Evolutionary conservation across 2,797 vertebrate species (phyloP), one percentile per base, ranked within the genome.

Genomic region (Cossypha niveicapilla): DNA sequence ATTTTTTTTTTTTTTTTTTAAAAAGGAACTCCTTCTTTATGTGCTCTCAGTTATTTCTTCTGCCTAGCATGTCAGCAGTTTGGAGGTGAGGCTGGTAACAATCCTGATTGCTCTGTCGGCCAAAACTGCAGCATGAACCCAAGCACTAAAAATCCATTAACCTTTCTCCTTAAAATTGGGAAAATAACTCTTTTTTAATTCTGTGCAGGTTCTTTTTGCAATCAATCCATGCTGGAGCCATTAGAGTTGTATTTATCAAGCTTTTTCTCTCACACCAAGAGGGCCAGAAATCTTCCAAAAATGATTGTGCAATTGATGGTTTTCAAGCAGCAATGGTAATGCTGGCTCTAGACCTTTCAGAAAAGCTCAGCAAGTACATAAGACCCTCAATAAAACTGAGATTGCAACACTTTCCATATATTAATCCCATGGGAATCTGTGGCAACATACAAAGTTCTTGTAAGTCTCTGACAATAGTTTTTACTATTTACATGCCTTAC

Each of bases 91-190:
- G 45, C n/a, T 34, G 15, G 53, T 61, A 91, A 92, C 30, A 2
- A 89, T 11, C 30, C 72, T 51, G 68, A 72, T 30, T 44, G 45
- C 45, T 85, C 90, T 68, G 58, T 27, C 2, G 0, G 72, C 63
- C 77, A 58, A 84, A 73, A 84, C 9, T 2, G 0, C 34, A 86
- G 73, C 24, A 27, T 24, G 22, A 63, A 5, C 37, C 17, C 41
- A 68, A 87, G 74, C 67, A 60, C 68, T 85, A 75, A 85, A 91
- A 92, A 94, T 72, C 84, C 77, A 92, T 42, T 5, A 93, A 57
- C 35, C 17, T 60, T 30, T 25, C 30, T 63, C 21, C 56, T 32
- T 57, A 61, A 82, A 92, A 89, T 0, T 41, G 17, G 44, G 57
- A 51, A 92, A 92, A 63, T 50, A 90, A 53, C 17, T 25, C 37